Evolutionary conservation across 1,140 invertebrate genomes (phyloP), one percentile per base, ranked within the genome.

Genomic region (Drosophila sulfurigaster): DNA sequence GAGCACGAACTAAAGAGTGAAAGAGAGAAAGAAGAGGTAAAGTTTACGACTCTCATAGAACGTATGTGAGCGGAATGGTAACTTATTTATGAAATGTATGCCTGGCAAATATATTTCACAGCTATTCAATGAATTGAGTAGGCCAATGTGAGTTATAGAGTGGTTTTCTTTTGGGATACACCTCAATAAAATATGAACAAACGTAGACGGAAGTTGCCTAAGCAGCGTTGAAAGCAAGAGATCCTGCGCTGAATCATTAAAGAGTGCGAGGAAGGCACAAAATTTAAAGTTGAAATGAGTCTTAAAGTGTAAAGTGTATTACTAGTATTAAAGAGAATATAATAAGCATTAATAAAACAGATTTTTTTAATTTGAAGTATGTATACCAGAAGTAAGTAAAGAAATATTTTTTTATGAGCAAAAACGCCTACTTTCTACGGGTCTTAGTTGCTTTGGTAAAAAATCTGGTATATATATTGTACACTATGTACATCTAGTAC

Each of bases 11-110:
- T 25, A 25, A 25, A 25, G 11, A 10, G 54, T 35, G 25, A 54
- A 10, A 41, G 11, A 10, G 32, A 10, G 8, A 56, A 13, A 2
- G 15, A 2, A 20, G 7, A 35, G 30, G 28, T 15, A 5, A 41
- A 51, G 25, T 45, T 60, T 69, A 28, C 43, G 64, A 58, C 41
- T 30, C 43, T 51, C 48, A 60, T 38, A 32, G 5, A 25, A 8
- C 7, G 32, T 68, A 32, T 51, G 57, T 62, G 67, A 43, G 57
- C 35, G 38, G 41, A 69, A 62, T 69, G 45, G 57, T 69, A 38
- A 69, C 32, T 62, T 60, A 60, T 69, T 69, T 69, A 60, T 60
- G 35, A 43, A 52, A 56, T 45, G 20, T 13, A 59, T 58, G 57
- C 20, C 41, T 13, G 10, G 20, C 8, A 57, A 30, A 59, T 59